These are phyloP conservation scores for Coryphaenoides rupestris DNA, from an alignment of 2,113 vertebrate species.

Conservation along the genomic window DNA sequence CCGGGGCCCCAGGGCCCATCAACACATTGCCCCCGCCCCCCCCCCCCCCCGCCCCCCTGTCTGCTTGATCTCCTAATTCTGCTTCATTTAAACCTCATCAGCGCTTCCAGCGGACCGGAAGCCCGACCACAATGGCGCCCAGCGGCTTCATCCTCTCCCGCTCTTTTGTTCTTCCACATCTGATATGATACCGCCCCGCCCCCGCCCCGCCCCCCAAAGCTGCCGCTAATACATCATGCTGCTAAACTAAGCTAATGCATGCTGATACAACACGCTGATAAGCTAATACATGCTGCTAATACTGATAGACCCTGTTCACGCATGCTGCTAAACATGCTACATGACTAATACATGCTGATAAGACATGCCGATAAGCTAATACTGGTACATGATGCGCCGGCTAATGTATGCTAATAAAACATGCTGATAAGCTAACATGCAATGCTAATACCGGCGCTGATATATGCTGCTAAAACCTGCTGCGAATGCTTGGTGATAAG, in stretches of 20 bases:
- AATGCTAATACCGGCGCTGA: too few species aligned
- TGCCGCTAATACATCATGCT: background rate
- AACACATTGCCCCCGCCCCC: conserved; percentile 66
- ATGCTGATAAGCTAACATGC: too few species aligned
- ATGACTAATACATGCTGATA: too few species aligned
- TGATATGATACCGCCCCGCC: conserved; percentile 57
- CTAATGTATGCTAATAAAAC: too few species aligned
- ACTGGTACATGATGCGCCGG: too few species aligned
- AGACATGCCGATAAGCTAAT: too few species aligned
- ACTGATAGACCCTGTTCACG: too few species aligned
- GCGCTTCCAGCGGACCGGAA: conserved; percentile 99
- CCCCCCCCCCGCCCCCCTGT: conserved; percentile 60
- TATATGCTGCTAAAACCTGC: too few species aligned
- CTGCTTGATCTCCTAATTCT: conserved; percentile 97
- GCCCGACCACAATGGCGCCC: conserved; percentile 80
- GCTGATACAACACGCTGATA: background rate
- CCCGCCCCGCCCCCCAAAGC: background rate
- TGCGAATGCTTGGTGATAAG: too few species aligned
- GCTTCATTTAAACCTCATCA: conserved; percentile 99
- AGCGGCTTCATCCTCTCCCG: conserved; percentile 55
- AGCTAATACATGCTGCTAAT: too few species aligned
- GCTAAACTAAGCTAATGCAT: too few species aligned
- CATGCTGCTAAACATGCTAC: too few species aligned
- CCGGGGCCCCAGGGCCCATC: conserved; percentile 61
- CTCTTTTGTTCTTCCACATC: conserved; percentile 71